phyloP scores from a whole-genome alignment of 2,888 invertebrate species.

The Amiota mariae region DNA sequence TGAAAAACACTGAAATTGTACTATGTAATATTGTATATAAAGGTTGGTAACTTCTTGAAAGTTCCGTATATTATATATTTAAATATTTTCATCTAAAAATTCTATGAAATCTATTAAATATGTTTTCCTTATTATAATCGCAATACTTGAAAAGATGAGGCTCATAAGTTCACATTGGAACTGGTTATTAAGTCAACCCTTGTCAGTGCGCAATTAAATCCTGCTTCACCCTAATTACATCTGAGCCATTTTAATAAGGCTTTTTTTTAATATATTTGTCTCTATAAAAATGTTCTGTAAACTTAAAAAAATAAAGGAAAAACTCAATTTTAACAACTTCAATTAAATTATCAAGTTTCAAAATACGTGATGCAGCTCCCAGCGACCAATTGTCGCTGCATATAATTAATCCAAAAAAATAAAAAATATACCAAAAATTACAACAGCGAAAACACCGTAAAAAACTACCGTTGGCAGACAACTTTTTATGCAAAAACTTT shows the following conservation, averaged over 20 bases:
- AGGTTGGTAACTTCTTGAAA: too few relatives aligned
- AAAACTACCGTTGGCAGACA: conserved; percentile 29
- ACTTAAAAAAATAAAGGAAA: conserved; percentile 27
- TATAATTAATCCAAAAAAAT: conserved; percentile 51
- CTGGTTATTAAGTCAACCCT: conserved; percentile 40
- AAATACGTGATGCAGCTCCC: conserved; percentile 38
- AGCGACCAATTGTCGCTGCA: conserved; percentile 45
- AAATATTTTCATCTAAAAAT: too few relatives aligned
- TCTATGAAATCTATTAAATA: too few relatives aligned
- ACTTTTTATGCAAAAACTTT: conserved; percentile 48
- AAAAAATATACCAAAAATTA: neutral
- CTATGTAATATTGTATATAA: too few relatives aligned
- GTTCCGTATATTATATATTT: too few relatives aligned
- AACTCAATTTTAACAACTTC: conserved; percentile 63
- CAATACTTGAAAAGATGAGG: too few relatives aligned
- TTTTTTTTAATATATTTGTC: conserved; percentile 28
- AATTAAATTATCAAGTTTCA: conserved; percentile 67
- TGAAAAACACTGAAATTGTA: too few relatives aligned
- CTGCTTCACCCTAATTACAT: conserved; percentile 56
- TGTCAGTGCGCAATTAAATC: conserved; percentile 61
- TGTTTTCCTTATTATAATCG: too few relatives aligned
- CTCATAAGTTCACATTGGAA: too few relatives aligned
- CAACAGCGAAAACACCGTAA: conserved; percentile 17
- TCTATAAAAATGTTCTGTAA: conserved; percentile 26
- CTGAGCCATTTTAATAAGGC: conserved; percentile 65